Base-by-base conservation (phyloP, 2,113 vertebrate genomes). In the Tachysurus fulvidraco region DNA sequence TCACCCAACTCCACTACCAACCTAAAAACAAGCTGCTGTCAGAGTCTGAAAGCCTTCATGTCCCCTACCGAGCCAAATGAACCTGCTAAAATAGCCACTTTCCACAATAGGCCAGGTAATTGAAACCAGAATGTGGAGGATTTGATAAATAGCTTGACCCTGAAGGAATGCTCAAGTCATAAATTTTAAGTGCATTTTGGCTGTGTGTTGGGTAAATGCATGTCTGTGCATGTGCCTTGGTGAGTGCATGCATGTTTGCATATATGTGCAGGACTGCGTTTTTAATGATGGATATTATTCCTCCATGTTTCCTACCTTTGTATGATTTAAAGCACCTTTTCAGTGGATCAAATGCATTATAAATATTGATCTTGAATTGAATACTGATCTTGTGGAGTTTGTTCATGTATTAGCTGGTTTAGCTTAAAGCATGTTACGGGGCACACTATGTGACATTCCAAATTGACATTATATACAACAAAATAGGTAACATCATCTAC, bases 91-190 rank as follows among this genome's bases (percentile, higher is more conserved):
- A 97, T 95, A 97, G 97, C 96, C 94, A 94, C 96, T 97, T 96
- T 96, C 96, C 96, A 97, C 97, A 96, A 97, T 95, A 95, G 96
- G 94, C 97, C 95, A 94, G 95, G 96, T 98, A 98, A 98, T 98
- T 98, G 97, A 98, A 99, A 98, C 96, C 97, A 98, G 97, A 98
- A 97, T 96, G 96, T 97, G 96, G 96, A 97, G 96, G 96, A 98
- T 96, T 97, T 99, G 97, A 99, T 98, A 96, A 98, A 99, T 98
- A 96, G 96, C 96, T 97, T 96, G 97, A 99, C 97, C 97, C 96
- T 94, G 95, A 96, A 96, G 96, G 97, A 98, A 99, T 98, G 97
- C 94, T 96, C 95, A 96, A 96, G 96, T 96, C 95, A 96, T 98
- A 98, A 96, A 98, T 98, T 97, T 97, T 96, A 96, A 96, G 96